Percentiles rank a stretch among this genome's conserved stretches.
Evolutionary conservation across 1,140 invertebrate genomes (phyloP).

Genomic region (Proctacanthus coquilletti): DNA sequence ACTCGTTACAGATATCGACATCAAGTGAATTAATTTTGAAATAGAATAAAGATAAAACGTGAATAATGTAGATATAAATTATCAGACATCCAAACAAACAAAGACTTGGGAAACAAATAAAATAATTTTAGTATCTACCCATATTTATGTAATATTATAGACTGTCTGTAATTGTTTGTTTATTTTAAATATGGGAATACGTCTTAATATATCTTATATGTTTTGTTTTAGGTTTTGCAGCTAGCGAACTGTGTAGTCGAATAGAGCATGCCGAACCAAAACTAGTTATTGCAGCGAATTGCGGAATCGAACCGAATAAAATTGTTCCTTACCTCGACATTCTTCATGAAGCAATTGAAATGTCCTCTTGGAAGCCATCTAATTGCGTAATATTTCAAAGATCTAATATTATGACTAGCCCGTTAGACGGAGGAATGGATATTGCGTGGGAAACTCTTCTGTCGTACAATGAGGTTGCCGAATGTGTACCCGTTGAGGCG

Average conservation of each 20-base stretch:
- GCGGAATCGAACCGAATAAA: conserved; percentile 74
- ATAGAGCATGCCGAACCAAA: conserved; percentile 80
- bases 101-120: neutral
- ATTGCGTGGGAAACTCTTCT: conserved; percentile 63
- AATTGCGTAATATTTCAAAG: conserved; percentile 71
- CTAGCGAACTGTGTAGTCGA: conserved; percentile 65
- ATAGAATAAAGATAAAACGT: no score
- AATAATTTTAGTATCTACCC: neutral
- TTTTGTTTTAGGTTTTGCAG: conserved; percentile 55
- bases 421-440: conserved; percentile 46
- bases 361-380: conserved; percentile 49
- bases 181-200: neutral
- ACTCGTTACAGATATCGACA: no score
- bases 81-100: no score
- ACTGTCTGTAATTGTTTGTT: neutral
- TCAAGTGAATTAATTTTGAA: no score
- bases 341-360: conserved; percentile 65
- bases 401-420: conserved; percentile 43
- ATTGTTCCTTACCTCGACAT: conserved; percentile 77
- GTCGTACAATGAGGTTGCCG: conserved; percentile 42
- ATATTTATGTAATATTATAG: neutral
- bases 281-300: conserved; percentile 77
- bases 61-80: no score
- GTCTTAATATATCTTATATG: neutral
- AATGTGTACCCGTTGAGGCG: conserved; percentile 71